A percentile compares a stretch with the other conserved stretches of the same genome.
These are phyloP conservation scores for Euclidia mi DNA, from an alignment of 2,888 invertebrate species.

Conservation along the genomic window DNA sequence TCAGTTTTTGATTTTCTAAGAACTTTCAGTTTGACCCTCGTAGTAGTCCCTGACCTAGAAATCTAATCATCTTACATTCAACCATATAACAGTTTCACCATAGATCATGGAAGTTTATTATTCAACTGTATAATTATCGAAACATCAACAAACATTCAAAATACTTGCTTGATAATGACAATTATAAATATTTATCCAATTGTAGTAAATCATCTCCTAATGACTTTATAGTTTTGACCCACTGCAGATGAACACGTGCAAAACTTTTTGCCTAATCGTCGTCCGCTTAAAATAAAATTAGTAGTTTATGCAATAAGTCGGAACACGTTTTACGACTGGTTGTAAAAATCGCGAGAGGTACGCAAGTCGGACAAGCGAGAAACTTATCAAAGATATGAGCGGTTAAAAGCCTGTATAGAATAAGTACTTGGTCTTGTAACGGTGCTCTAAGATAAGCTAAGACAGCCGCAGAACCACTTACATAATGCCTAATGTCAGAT, in stretches of 20 bases:
- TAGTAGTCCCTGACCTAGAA: too few relatives aligned
- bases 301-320: slow-evolving; percentile 40
- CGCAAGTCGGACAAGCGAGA: slow-evolving; percentile 30
- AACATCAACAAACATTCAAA: too few relatives aligned
- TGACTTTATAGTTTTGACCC: slow-evolving; percentile 30
- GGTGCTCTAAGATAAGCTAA: not conserved
- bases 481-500: slow-evolving; percentile 6
- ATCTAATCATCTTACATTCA: too few relatives aligned
- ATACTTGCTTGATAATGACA: slow-evolving; percentile 5
- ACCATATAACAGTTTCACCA: too few relatives aligned
- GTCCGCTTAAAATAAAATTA: slow-evolving; percentile 33
- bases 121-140: too few relatives aligned
- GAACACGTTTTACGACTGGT: slow-evolving; percentile 41
- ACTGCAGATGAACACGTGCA: slow-evolving; percentile 29
- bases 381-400: slow-evolving; percentile 14
- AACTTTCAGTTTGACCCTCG: too few relatives aligned
- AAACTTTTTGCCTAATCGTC: slow-evolving; percentile 38
- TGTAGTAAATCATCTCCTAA: slow-evolving; percentile 30
- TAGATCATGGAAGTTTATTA: too few relatives aligned
- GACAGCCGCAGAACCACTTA: not conserved
- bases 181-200: slow-evolving; percentile 21
- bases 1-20: too few relatives aligned
- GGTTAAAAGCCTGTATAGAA: not conserved
- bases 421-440: not conserved
- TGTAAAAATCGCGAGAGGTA: slow-evolving; percentile 38